These are phyloP conservation scores for Vombatus ursinus DNA, from an alignment of 2,113 vertebrate genomes.

Conservation along the genomic window DNA sequence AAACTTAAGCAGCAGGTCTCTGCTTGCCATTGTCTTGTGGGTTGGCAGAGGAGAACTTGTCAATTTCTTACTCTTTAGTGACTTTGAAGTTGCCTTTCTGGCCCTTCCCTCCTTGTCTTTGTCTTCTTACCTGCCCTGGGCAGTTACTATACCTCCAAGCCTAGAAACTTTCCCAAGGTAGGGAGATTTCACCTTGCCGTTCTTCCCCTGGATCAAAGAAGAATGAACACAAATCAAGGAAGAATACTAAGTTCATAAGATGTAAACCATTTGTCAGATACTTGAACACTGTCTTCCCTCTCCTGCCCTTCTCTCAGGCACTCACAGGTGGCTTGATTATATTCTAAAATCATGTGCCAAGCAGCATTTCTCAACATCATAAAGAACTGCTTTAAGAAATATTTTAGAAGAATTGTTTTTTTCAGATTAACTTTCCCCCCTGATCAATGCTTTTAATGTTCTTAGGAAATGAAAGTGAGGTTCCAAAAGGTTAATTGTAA, in stretches of 20 bases:
- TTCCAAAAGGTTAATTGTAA: not conserved
- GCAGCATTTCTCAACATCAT: not conserved
- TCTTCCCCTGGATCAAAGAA: not conserved
- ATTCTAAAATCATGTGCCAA: not conserved
- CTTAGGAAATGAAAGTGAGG: not conserved
- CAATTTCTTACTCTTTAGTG: not conserved
- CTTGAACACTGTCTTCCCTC: not conserved
- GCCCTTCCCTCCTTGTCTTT: not conserved
- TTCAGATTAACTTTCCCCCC: not conserved
- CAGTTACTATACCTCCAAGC: not conserved
- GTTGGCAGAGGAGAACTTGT: not conserved
- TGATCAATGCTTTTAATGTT: not conserved
- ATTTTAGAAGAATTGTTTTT: not conserved
- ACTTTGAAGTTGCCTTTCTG: not conserved
- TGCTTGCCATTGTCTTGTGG: not conserved
- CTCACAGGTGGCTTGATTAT: not conserved
- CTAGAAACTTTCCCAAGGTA: not conserved
- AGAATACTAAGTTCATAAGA: not conserved
- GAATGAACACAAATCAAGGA: not conserved
- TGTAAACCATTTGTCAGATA: not conserved
- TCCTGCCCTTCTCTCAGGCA: not conserved
- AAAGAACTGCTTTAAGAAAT: not conserved
- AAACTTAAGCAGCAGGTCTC: not conserved
- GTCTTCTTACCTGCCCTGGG: not conserved
- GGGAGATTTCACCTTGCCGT: not conserved